Evolutionary conservation across 1,140 invertebrate genomes (phyloP), one percentile per base, ranked within the genome.

Genomic region (Macrobrachium rosenbergii): DNA sequence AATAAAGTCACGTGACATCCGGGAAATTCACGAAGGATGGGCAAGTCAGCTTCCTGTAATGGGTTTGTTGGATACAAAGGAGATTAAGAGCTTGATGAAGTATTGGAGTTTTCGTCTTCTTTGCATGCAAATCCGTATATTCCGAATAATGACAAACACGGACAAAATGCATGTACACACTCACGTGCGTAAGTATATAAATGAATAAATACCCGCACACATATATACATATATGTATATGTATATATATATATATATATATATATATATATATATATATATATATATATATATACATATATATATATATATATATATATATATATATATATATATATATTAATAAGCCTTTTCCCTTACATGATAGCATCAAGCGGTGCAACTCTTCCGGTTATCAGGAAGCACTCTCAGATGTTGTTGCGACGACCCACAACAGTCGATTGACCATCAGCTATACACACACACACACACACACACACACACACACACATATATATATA

Each of bases 201-300:
- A 5, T 72, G 10, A 23, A 11, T 72, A 72, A 23, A 72, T 72
- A 72, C 28, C 17, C 19, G 21, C 45, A 73, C 45, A 73, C 45
- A 73, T 16, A 73, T 16, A 73, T 16, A 73, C 45, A 73, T 37
- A 73, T 16, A 73, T 37, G 28, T 37, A 73, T 73, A 73, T 73
- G 28, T 73, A 73, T 73, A 73, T 73, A 73, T 73, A 73, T 75
- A 67, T 67, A 67, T 67, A 67, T 67, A 67, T 67, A 67, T 67
- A 67, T 67, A 67, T 67, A 67, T 67, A 67, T 67, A 67, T 67
- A 67, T 67, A 67, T 67, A 67, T 67, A 67, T 5, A 67, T 67
- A 17, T 17, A 67, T 67, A 67, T 67, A 67, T 67, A 12, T 67
- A 14, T 67, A 67, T 67, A 67, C 12, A 67, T 67, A 67, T 67